Base-by-base conservation (phyloP, 2,797 vertebrate species). In the Ctenochaetus hawaiiensis region DNA sequence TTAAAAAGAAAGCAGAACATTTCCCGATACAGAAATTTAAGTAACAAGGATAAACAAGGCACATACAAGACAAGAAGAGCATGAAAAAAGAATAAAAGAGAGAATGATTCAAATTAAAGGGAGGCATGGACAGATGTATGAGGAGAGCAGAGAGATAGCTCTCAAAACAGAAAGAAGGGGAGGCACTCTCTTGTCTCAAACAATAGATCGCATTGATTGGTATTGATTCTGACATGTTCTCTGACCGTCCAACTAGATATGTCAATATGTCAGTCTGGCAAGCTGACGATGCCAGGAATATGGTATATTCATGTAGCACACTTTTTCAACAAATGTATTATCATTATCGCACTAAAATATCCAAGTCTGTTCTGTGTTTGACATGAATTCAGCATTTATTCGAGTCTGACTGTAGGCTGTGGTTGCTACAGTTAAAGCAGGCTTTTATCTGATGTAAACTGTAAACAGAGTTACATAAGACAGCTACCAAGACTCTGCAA, bases 221-320 rank as follows among this genome's bases (percentile, higher is more conserved):
- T 67, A 65, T 30, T 77, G 45, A 54, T 71, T 56, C 52, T 77
- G 83, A 77, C 67, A 30, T 23, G 60, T 52, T 45, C 39, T 18
- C 66, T 6, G 11, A 70, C 47, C 68, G 30, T 76, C 79, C 22
- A 58, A 53, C n/a, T 16, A 20, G 45, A 79, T 69, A 62, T 66
- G 49, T 18, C 67, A 64, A 20, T 72, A 47, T 47, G 54, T 60
- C 78, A 75, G 59, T 81, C 76, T 72, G n/a, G 13, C 12, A 20
- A 20, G 53, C 14, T 51, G n/a, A 41, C 30, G 6, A 58, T 67
- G 56, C 62, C 74, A 80, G 39, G 67, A 77, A 60, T 57, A 52
- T 48, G 69, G 61, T 4, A 44, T 2, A 20, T 74, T 43, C 62
- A 18, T 1, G 49, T 12, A 49, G 53, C 22, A 26, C 4, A 30